These are phyloP conservation scores for Pyrochroa serraticornis DNA, from an alignment of 2,888 invertebrate genomes.

Conservation along the genomic window DNA sequence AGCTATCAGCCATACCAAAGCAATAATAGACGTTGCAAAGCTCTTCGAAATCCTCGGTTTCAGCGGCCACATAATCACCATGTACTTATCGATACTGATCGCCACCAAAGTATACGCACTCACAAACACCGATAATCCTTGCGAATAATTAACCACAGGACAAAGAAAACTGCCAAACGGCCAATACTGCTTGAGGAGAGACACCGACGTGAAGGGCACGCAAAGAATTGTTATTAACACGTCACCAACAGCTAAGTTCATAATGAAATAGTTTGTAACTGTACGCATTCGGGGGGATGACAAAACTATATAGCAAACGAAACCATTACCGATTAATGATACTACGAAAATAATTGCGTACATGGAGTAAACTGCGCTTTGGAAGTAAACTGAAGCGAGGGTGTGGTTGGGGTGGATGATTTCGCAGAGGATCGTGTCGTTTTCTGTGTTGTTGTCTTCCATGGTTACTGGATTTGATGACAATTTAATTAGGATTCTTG, in stretches of 20 bases:
- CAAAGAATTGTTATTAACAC: constrained; percentile 89
- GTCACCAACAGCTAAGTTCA: constrained; percentile 87
- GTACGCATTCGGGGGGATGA: constrained; percentile 86
- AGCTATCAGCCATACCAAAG: constrained; percentile 77
- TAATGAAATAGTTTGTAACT: constrained; percentile 91
- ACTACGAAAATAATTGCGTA: constrained; percentile 75
- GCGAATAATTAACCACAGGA: constrained; percentile 81
- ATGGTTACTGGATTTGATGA: background rate
- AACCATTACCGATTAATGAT: constrained; percentile 75
- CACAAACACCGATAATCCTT: constrained; percentile 80
- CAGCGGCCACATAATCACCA: constrained; percentile 89
- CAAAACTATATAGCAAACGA: constrained; percentile 86
- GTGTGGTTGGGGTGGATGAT: constrained; percentile 34
- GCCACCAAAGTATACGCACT: constrained; percentile 91
- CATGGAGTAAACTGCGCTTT: constrained; percentile 70
- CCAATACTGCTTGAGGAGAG: constrained; percentile 84
- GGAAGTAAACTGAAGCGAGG: constrained; percentile 61
- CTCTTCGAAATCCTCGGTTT: constrained; percentile 79
- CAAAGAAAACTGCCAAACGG: constrained; percentile 85
- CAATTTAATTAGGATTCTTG: background rate
- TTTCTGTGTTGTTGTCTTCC: constrained; percentile 9
- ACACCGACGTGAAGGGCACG: constrained; percentile 87
- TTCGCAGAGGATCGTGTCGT: constrained; percentile 32
- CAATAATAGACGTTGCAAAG: constrained; percentile 72
- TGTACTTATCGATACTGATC: constrained; percentile 88